phyloP scores from a whole-genome alignment of 2,113 vertebrate genomes.

The Cyprinodon brontotheroides region DNA sequence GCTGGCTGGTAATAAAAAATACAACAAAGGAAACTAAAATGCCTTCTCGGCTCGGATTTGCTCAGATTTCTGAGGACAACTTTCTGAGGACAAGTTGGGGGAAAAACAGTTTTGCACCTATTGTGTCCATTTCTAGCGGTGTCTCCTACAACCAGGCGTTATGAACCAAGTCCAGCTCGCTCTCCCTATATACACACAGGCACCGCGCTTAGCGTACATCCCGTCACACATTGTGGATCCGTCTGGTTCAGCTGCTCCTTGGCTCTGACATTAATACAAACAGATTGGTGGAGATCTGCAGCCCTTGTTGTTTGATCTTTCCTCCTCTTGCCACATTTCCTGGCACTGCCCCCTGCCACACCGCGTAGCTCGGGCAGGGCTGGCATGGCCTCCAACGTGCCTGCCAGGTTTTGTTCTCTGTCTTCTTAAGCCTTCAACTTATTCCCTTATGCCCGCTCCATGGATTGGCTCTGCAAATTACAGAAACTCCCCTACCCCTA shows the following conservation, averaged over 20 bases:
- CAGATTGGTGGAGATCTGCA: slow-evolving; percentile 87
- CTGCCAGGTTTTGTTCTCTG: slow-evolving; percentile 83
- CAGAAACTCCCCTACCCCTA: slow-evolving; percentile 77
- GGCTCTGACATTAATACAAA: slow-evolving; percentile 83
- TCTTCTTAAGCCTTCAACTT: slow-evolving; percentile 77
- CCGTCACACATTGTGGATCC: slow-evolving; percentile 76
- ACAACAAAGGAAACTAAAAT: slow-evolving; percentile 4
- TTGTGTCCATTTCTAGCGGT: slow-evolving; percentile 47
- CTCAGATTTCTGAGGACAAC: slow-evolving; percentile 35
- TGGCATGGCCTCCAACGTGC: slow-evolving; percentile 83
- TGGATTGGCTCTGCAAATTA: slow-evolving; percentile 76
- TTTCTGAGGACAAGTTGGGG: slow-evolving; percentile 33
- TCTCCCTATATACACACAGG: slow-evolving; percentile 56
- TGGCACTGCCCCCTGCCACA: slow-evolving; percentile 83
- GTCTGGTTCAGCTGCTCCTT: slow-evolving; percentile 83
- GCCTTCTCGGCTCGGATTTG: slow-evolving; percentile 4
- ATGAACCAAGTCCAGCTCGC: slow-evolving; percentile 66
- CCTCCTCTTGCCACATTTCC: slow-evolving; percentile 83
- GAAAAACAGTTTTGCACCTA: slow-evolving; percentile 31
- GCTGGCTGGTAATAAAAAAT: background rate
- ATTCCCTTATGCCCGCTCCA: slow-evolving; percentile 78
- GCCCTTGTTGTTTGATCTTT: slow-evolving; percentile 87
- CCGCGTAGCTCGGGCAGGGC: slow-evolving; percentile 81
- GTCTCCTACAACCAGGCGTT: slow-evolving; percentile 43
- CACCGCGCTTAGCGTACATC: slow-evolving; percentile 43